These are phyloP conservation scores for Drosophila ambigua DNA, from an alignment of 1,140 invertebrate species.

Conservation along the genomic window DNA sequence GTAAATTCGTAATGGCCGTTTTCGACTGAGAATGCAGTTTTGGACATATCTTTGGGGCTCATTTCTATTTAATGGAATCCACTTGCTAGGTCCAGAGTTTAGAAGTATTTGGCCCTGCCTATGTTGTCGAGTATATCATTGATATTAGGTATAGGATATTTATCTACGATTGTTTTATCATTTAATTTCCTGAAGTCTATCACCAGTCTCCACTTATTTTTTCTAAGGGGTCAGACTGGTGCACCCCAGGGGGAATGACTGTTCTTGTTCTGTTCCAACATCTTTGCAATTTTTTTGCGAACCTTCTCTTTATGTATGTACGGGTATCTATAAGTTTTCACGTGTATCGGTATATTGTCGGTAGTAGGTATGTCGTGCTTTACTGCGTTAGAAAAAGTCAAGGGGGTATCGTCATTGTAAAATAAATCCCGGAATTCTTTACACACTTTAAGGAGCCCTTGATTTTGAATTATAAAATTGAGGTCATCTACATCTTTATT, in stretches of 20 bases:
- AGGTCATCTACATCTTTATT: too few relatives aligned
- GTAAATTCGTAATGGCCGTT: not conserved
- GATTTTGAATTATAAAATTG: too few relatives aligned
- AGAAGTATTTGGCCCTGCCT: conserved; percentile 9
- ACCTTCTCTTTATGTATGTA: conserved; percentile 15
- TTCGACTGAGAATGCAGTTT: conserved; percentile 11
- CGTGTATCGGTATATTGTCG: conserved; percentile 2
- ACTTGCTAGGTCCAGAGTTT: not conserved
- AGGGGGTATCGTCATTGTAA: not conserved
- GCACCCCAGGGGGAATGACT: too few relatives aligned
- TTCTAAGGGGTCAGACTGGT: too few relatives aligned
- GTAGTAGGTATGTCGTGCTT: conserved; percentile 11
- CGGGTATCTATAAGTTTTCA: conserved; percentile 6
- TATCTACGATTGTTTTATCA: too few relatives aligned
- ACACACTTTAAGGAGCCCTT: not conserved
- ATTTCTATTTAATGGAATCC: conserved; percentile 10
- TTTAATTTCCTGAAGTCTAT: conserved; percentile 2
- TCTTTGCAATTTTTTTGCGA: conserved; percentile 9
- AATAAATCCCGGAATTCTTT: not conserved
- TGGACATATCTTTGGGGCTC: not conserved
- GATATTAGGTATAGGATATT: too few relatives aligned
- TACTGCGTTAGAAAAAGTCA: conserved; percentile 5
- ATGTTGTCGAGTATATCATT: conserved; percentile 1
- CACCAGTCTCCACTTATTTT: too few relatives aligned
- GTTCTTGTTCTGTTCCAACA: not conserved